A percentile compares a stretch with the other conserved stretches of the same genome.
These are phyloP conservation scores for Trinorchestia longiramus DNA, from an alignment of 1,140 invertebrate species.

Conservation along the genomic window DNA sequence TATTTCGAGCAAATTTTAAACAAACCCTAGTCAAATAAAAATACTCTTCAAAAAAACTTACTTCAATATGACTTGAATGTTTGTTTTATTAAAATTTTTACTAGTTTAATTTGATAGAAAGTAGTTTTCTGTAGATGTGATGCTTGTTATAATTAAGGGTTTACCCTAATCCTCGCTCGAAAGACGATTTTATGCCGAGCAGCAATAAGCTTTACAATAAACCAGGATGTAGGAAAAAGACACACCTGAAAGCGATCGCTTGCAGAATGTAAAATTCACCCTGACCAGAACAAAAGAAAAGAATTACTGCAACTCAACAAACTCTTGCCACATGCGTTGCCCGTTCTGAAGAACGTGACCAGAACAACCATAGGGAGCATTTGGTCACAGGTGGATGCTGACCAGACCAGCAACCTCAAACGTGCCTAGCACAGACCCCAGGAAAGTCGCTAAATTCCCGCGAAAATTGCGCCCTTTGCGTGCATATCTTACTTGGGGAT, in stretches of 20 bases:
- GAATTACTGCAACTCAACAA: too few species aligned
- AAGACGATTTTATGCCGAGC: neutral
- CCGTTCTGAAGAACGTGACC: too few species aligned
- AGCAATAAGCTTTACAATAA: neutral
- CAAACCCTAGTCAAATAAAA: neutral
- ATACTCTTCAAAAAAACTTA: neutral
- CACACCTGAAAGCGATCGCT: neutral
- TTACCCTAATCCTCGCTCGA: neutral
- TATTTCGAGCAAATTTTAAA: neutral
- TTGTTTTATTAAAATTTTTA: neutral
- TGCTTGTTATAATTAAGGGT: neutral
- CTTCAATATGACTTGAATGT: neutral
- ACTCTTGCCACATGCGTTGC: too few species aligned
- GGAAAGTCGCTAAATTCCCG: too few species aligned
- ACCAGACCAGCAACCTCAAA: too few species aligned
- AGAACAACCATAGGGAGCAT: too few species aligned
- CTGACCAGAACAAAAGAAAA: too few species aligned
- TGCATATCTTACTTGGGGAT: neutral
- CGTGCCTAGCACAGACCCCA: too few species aligned
- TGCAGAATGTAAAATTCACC: neutral
- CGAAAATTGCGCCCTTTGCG: too few species aligned
- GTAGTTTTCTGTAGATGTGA: neutral
- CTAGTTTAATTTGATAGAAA: neutral
- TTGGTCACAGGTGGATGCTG: too few species aligned
- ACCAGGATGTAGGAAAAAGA: neutral